These are phyloP conservation scores for Sebastes hubbsi DNA, from an alignment of 2,797 vertebrate species.

Conservation along the genomic window DNA sequence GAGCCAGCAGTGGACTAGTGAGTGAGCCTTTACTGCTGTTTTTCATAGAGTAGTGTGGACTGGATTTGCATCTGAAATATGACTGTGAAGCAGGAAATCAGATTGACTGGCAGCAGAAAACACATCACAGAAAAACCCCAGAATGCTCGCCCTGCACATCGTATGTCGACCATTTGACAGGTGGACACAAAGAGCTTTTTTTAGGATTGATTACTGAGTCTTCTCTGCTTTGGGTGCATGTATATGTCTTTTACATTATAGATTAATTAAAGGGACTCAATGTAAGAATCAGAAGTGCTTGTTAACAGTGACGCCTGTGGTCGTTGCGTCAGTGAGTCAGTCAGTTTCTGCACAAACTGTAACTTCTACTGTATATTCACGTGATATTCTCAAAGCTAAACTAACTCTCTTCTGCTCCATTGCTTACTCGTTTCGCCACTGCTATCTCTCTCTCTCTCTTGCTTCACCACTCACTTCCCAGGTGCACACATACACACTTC, in stretches of 20 bases:
- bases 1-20: slow-evolving; percentile 7
- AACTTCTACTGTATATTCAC: no score
- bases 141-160: neutral
- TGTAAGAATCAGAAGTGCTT: no score
- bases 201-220: neutral
- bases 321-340: no score
- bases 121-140: neutral
- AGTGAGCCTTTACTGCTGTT: slow-evolving; percentile 16
- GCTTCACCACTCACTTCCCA: no score
- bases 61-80: slow-evolving; percentile 34
- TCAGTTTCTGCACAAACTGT: no score
- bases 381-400: no score
- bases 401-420: no score
- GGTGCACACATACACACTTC: no score
- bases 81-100: slow-evolving; percentile 11
- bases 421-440: no score
- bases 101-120: slow-evolving; percentile 11
- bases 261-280: no score
- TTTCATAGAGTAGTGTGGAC: neutral
- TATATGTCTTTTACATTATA: neutral
- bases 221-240: neutral
- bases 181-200: neutral
- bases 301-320: no score
- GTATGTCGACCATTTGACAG: neutral
- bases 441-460: no score